Base-by-base conservation (phyloP, 2,113 vertebrate species). In the Heterotis niloticus region DNA sequence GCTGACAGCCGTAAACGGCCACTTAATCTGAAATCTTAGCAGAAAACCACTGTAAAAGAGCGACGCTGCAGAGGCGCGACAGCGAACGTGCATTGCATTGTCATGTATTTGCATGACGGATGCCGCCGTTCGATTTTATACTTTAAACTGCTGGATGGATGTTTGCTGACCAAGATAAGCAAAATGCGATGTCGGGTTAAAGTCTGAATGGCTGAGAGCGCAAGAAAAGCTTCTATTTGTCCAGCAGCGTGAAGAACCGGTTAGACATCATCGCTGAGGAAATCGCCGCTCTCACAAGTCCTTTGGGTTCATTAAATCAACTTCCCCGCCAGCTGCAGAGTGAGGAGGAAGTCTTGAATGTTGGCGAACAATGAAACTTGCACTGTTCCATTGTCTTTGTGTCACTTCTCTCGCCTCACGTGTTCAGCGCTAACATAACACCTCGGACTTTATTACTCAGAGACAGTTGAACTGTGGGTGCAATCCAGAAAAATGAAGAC, bases 271-370 rank as follows among this genome's bases (percentile, higher is more conserved):
- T n/a, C 67, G 76, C 62, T 34, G 56, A 26, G 76, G 76, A 68
- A 78, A 24, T 78, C 51, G 69, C 60, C 56, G 67, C 69, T 78
- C 69, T 78, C 51, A 78, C 76, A 77, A 77, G 76, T 78, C 76
- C 69, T 78, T 65, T 68, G 76, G 64, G 76, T 78, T 78, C 69
- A 64, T 57, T 78, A 78, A 78, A 78, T 29, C 65, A 69, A 68
- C 69, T 78, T 24, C 20, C 57, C 57, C 34, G 67, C 18, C 76
- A 28, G 28, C 56, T 29, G 65, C 62, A 24, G 62, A 67, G 67
- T 24, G 56, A 77, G 54, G 10, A 14, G 59, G 44, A 10, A 64
- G 66, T 68, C 26, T 68, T 29, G 66, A 69, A n/a, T 69, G 64
- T 14, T 20, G 51, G 65, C 56, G 24, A 65, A 59, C 52, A 78